A percentile compares a stretch with the other conserved stretches of the same genome.
Conservation (phyloP, 2,113 vertebrate species). For the Poeciliopsis retropinna region DNA sequence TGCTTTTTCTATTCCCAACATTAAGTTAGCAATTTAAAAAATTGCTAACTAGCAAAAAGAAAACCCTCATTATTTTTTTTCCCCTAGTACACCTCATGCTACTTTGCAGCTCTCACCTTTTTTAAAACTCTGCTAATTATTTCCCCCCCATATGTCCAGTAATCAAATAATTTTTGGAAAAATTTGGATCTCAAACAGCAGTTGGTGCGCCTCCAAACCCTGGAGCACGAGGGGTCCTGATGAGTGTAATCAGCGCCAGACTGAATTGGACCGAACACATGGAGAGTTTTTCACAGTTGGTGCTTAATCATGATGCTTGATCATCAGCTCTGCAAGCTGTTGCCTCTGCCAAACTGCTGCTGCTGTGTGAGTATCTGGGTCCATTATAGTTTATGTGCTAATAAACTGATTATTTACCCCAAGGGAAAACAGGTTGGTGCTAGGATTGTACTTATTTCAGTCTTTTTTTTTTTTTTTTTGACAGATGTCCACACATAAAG, state of each 20-base stretch:
- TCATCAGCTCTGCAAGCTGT: slow-evolving; percentile 75
- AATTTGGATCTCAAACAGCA: slow-evolving; percentile 52
- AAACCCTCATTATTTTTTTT: neutral
- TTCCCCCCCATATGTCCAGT: slow-evolving; percentile 43
- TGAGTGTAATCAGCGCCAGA: slow-evolving; percentile 69
- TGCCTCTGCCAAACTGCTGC: slow-evolving; percentile 53
- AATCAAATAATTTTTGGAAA: slow-evolving; percentile 48
- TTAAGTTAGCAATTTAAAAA: neutral
- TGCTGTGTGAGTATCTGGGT: slow-evolving; percentile 47
- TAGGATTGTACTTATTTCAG: slow-evolving; percentile 7
- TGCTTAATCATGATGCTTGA: slow-evolving; percentile 77
- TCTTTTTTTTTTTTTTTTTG: slow-evolving; percentile 5
- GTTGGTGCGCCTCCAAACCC: slow-evolving; percentile 56
- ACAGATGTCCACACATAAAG: neutral
- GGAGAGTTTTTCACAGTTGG: slow-evolving; percentile 73
- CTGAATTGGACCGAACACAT: slow-evolving; percentile 70
- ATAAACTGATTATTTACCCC: slow-evolving; percentile 62
- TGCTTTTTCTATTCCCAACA: neutral
- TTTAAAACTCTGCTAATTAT: slow-evolving; percentile 20
- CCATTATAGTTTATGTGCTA: slow-evolving; percentile 65
- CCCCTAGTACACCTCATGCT: neutral
- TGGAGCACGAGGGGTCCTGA: slow-evolving; percentile 64
- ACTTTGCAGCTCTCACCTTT: neutral
- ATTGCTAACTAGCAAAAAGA: neutral
- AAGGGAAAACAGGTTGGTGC: slow-evolving; percentile 39